Evolutionary conservation across 1,140 invertebrate species (phyloP).

Genomic region (Drosophila rhopaloa): DNA sequence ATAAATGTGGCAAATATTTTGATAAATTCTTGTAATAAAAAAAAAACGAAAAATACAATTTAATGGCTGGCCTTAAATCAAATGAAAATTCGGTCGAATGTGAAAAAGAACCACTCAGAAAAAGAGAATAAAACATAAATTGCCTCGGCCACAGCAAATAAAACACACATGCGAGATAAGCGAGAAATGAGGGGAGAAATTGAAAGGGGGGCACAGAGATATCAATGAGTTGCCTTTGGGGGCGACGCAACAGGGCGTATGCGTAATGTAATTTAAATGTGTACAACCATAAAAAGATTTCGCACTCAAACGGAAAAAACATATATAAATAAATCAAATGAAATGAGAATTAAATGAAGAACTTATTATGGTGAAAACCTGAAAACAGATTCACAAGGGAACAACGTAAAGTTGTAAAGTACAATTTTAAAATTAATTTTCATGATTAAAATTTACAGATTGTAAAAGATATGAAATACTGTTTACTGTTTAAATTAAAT

Average conservation of each 20-base stretch:
- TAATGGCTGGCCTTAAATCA: conserved; percentile 73
- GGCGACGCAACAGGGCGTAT: conserved; percentile 45
- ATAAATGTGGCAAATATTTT: conserved; percentile 53
- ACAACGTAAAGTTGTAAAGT: neutral
- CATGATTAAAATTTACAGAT: no score
- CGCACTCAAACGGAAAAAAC: conserved; percentile 14
- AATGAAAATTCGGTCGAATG: conserved; percentile 26
- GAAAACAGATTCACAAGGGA: neutral
- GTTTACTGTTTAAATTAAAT: no score
- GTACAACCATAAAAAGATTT: conserved; percentile 30
- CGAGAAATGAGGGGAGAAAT: conserved; percentile 10
- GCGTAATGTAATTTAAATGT: conserved; percentile 45
- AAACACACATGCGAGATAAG: conserved; percentile 44
- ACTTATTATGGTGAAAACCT: neutral
- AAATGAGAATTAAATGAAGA: conserved; percentile 18
- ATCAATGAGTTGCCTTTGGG: conserved; percentile 28
- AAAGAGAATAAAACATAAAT: conserved; percentile 33
- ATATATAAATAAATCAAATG: conserved; percentile 26
- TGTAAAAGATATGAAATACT: no score
- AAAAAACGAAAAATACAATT: conserved; percentile 31
- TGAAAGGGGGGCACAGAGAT: conserved; percentile 1
- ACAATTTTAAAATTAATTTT: no score
- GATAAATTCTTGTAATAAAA: conserved; percentile 40
- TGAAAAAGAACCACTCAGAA: conserved; percentile 5
- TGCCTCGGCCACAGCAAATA: conserved; percentile 48